phyloP scores from a whole-genome alignment of 2,797 vertebrate genomes.

The Ambastaia sidthimunki region DNA sequence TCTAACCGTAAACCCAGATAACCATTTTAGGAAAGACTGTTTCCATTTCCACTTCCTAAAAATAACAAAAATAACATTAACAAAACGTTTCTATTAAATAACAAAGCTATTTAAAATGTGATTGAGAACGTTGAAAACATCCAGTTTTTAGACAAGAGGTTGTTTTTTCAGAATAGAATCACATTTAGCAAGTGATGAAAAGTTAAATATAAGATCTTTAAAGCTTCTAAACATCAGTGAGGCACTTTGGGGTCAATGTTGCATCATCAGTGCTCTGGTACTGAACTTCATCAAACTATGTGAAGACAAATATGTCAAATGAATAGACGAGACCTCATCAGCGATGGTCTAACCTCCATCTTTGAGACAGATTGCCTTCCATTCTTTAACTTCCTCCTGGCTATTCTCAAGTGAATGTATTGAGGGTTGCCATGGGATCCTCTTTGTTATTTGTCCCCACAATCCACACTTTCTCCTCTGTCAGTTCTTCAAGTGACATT shows the following conservation, averaged over 20 bases:
- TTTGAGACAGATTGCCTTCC: slow-evolving; percentile 40
- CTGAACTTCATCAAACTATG: background rate
- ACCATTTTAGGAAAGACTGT: too few relatives aligned
- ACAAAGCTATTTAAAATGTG: too few relatives aligned
- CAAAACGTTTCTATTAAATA: too few relatives aligned
- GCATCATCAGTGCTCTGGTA: background rate
- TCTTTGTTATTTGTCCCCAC: slow-evolving; percentile 36
- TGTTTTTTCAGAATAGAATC: background rate
- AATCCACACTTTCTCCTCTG: background rate
- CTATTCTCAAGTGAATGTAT: slow-evolving; percentile 25
- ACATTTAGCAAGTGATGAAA: background rate
- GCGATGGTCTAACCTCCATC: slow-evolving; percentile 25
- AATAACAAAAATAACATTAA: too few relatives aligned
- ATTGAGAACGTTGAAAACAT: too few relatives aligned
- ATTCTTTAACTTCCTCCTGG: slow-evolving; percentile 34
- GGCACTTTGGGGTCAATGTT: background rate
- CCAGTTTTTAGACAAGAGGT: too few relatives aligned
- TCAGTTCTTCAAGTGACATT: slow-evolving; percentile 32
- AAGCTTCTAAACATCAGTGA: background rate
- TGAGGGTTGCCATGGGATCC: slow-evolving; percentile 34
- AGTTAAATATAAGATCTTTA: background rate
- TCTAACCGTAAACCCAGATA: too few relatives aligned
- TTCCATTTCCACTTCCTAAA: too few relatives aligned
- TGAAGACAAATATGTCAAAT: background rate
- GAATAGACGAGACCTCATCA: slow-evolving; percentile 14